A percentile compares a stretch with the other conserved stretches of the same genome.
Conservation (phyloP, 2,797 vertebrate species). For the Sebastes nivosus region DNA sequence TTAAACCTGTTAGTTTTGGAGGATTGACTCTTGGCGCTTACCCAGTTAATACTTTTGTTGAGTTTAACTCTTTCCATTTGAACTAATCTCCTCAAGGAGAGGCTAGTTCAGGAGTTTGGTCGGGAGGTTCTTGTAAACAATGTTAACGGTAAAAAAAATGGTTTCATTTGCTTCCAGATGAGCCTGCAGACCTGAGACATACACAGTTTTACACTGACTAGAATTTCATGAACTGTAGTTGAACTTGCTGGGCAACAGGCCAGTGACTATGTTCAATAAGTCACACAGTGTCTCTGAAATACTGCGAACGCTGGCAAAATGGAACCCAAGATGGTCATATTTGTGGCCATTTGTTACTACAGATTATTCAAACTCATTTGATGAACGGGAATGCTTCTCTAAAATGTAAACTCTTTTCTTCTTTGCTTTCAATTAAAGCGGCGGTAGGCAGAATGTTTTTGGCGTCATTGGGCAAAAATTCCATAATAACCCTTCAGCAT, state of each 20-base stretch:
- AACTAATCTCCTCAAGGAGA: constrained; percentile 51
- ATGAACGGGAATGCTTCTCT: not conserved
- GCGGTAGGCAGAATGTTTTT: too few species aligned
- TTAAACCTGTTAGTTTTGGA: constrained; percentile 83
- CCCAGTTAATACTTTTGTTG: constrained; percentile 70
- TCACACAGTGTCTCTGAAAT: constrained; percentile 10
- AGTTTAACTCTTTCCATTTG: constrained; percentile 68
- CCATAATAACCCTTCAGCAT: too few species aligned
- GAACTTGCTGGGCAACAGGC: constrained; percentile 29
- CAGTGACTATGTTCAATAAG: constrained; percentile 8
- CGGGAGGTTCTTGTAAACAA: constrained; percentile 2
- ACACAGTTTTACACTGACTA: not conserved
- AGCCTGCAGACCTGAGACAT: not conserved
- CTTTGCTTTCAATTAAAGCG: constrained; percentile 1
- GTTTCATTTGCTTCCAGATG: not conserved
- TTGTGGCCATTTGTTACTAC: not conserved
- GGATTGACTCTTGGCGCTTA: constrained; percentile 78
- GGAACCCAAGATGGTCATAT: not conserved
- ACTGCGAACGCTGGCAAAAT: constrained; percentile 9
- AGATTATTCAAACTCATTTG: not conserved
- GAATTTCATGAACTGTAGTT: constrained; percentile 35
- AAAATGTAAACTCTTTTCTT: not conserved
- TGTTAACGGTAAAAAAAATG: not conserved
- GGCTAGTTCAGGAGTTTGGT: not conserved
- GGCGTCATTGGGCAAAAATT: too few species aligned